Conservation (phyloP, 1,140 invertebrate genomes). For the Magallana angulata region DNA sequence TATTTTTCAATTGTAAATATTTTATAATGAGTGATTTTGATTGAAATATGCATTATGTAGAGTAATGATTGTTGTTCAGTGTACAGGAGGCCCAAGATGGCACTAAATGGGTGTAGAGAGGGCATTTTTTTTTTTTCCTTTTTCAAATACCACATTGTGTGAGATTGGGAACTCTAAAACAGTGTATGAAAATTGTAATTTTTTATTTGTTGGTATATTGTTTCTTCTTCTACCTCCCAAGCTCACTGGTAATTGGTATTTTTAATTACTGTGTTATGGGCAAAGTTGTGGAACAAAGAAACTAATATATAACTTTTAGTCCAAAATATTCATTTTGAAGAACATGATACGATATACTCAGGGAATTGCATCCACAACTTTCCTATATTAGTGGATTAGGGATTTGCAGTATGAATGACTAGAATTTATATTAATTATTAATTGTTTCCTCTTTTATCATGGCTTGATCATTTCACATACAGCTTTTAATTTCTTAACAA, state of each 20-base stretch:
- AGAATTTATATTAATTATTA: background rate
- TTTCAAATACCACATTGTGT: background rate
- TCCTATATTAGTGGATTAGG: conserved; percentile 1
- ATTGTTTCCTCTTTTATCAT: background rate
- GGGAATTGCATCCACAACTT: background rate
- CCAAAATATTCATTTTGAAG: too few species aligned
- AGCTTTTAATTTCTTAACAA: conserved; percentile 29
- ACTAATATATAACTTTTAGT: too few species aligned
- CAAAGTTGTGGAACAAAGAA: background rate
- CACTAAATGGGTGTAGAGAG: background rate
- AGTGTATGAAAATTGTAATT: too few species aligned
- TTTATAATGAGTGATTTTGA: too few species aligned
- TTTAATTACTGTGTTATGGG: background rate
- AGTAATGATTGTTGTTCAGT: background rate
- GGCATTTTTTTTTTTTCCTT: background rate
- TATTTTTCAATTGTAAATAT: too few species aligned
- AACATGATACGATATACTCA: background rate
- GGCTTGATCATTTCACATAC: conserved; percentile 10
- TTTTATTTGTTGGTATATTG: too few species aligned
- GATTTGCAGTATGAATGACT: background rate
- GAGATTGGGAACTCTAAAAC: background rate
- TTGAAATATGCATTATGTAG: too few species aligned
- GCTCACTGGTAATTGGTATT: background rate
- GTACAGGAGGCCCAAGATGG: background rate
- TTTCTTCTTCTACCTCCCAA: background rate